Percentiles rank a stretch among this genome's conserved stretches.
phyloP scores from a whole-genome alignment of 2,888 invertebrate genomes.

The Catocala sponsa region DNA sequence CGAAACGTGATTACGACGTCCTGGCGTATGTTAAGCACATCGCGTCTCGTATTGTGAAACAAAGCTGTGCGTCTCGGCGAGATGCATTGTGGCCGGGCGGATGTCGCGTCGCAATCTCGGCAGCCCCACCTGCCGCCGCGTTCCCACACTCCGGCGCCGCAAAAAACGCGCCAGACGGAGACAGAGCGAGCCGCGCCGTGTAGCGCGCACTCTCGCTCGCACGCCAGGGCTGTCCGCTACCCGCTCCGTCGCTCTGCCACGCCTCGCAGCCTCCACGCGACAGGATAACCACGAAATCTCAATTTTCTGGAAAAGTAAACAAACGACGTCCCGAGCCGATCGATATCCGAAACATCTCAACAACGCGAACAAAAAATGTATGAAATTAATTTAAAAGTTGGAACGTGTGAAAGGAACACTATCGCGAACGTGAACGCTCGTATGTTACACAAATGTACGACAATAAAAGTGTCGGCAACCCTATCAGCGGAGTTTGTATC shows the following conservation, averaged over 20 bases:
- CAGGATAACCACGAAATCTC: constrained; percentile 74
- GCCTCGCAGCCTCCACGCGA: constrained; percentile 63
- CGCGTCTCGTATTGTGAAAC: constrained; percentile 78
- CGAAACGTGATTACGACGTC: constrained; percentile 68
- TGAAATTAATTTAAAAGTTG: constrained; percentile 25
- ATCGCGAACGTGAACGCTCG: constrained; percentile 43
- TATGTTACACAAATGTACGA: constrained; percentile 55
- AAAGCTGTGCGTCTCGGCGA: constrained; percentile 71
- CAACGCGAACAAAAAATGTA: constrained; percentile 31
- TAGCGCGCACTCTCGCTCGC: constrained; percentile 74
- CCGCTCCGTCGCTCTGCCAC: constrained; percentile 15
- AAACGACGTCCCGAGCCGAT: constrained; percentile 55
- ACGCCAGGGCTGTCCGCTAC: constrained; percentile 72
- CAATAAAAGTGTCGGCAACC: constrained; percentile 71
- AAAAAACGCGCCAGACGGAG: constrained; percentile 83
- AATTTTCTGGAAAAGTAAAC: constrained; percentile 77
- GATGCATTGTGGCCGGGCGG: constrained; percentile 87
- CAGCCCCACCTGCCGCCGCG: constrained; percentile 86
- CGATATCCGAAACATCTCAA: constrained; percentile 38
- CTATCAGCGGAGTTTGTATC: constrained; percentile 76
- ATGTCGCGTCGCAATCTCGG: constrained; percentile 88
- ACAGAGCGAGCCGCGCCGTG: constrained; percentile 58
- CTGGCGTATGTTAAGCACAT: constrained; percentile 79
- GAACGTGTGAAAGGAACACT: constrained; percentile 54
- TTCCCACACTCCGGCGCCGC: constrained; percentile 88